Percentiles rank a stretch among this genome's conserved stretches.
phyloP scores from a whole-genome alignment of 2,797 vertebrate genomes.

The Anguilla anguilla region DNA sequence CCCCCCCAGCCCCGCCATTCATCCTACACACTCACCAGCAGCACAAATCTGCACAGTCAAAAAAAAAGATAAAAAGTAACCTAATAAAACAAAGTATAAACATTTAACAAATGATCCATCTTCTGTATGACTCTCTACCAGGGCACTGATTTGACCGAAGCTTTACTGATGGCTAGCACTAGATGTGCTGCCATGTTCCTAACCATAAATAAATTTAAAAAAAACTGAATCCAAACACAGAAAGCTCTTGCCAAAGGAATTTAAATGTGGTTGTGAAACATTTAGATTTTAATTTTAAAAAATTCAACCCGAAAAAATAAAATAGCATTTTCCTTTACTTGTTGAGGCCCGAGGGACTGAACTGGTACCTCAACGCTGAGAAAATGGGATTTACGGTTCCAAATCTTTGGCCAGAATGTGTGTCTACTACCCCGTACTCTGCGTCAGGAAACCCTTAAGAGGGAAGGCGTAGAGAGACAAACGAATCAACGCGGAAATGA shows the following conservation, averaged over 20 bases:
- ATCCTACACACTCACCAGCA: neutral
- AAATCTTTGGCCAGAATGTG: neutral
- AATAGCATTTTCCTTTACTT: neutral
- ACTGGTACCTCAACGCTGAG: neutral
- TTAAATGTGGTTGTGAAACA: neutral
- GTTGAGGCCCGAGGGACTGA: neutral
- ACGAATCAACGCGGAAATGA: slow-evolving; percentile 43
- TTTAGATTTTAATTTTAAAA: neutral
- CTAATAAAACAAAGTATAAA: neutral
- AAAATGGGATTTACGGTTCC: neutral
- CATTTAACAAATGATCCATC: neutral
- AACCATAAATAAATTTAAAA: neutral
- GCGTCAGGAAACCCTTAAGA: slow-evolving; percentile 45
- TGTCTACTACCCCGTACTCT: neutral
- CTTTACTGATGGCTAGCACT: too few species aligned
- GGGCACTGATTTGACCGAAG: too few species aligned
- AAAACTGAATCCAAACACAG: neutral
- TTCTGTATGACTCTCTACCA: neutral
- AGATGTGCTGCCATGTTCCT: too few species aligned
- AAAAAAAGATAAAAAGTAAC: neutral
- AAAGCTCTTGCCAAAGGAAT: neutral
- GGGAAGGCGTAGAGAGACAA: slow-evolving; percentile 46
- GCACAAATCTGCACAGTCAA: neutral
- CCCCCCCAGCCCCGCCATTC: neutral
- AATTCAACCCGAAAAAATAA: neutral